Evolutionary conservation across 1,140 invertebrate species (phyloP).

Genomic region (Scylla paramamosain): DNA sequence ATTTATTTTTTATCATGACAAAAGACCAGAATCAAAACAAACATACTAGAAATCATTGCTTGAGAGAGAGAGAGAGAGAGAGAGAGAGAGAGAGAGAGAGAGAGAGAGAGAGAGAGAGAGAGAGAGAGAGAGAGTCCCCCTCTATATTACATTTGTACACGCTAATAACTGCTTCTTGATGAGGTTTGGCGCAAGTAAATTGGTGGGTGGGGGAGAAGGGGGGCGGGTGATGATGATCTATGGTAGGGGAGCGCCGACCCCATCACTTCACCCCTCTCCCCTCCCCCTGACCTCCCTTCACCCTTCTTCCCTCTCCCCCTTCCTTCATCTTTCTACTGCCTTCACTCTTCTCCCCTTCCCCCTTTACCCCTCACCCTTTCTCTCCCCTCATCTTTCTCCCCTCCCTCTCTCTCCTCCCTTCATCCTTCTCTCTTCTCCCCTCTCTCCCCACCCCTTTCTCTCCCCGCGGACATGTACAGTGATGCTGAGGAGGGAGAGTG

Average conservation of each 20-base stretch:
- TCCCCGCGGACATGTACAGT: too few relatives aligned
- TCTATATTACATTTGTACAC: conserved; percentile 30
- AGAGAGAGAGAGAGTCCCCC: conserved; percentile 41
- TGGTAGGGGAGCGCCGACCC: background rate
- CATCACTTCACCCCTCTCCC: background rate
- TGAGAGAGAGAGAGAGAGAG: background rate
- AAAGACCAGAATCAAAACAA: too few relatives aligned
- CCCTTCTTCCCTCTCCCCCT: background rate
- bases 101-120: conserved; percentile 30
- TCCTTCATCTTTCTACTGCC: background rate
- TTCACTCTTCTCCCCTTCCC: too few relatives aligned
- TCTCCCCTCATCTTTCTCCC: too few relatives aligned
- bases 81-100: background rate
- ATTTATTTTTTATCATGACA: too few relatives aligned
- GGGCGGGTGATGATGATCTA: background rate
- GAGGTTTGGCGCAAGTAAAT: background rate
- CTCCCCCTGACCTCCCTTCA: background rate
- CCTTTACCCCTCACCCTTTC: too few relatives aligned
- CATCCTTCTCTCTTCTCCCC: too few relatives aligned
- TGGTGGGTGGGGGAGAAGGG: background rate
- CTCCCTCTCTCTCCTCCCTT: too few relatives aligned
- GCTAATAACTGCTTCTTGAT: background rate
- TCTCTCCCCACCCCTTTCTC: too few relatives aligned
- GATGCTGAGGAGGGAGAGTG: too few relatives aligned
- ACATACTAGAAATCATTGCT: too few relatives aligned